These are phyloP conservation scores for Varroa destructor DNA, from an alignment of 1,140 invertebrate species.

Conservation along the genomic window DNA sequence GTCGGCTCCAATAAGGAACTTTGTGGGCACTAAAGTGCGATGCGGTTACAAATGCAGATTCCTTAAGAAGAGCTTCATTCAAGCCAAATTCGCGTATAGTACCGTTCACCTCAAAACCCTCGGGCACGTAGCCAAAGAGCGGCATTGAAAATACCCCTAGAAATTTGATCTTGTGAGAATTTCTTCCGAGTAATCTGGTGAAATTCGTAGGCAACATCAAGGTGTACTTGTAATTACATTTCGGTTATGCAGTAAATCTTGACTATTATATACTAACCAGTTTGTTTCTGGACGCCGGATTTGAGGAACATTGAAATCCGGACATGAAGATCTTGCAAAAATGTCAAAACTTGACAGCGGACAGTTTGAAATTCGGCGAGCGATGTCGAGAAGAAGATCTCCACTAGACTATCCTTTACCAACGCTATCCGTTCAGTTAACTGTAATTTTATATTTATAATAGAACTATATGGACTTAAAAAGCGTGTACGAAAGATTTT, in stretches of 20 bases:
- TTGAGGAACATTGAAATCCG: slow-evolving; percentile 21
- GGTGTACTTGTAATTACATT: too few species aligned
- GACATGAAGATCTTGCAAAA: slow-evolving; percentile 12
- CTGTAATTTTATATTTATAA: neutral
- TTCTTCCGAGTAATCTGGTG: too few species aligned
- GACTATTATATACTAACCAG: neutral
- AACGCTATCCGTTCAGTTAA: slow-evolving; percentile 1
- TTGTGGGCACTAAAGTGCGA: slow-evolving; percentile 26
- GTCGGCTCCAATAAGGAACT: slow-evolving; percentile 12
- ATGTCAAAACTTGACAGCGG: slow-evolving; percentile 5
- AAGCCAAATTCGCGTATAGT: slow-evolving; percentile 21
- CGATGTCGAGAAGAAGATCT: slow-evolving; percentile 20
- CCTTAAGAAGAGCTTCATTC: slow-evolving; percentile 15
- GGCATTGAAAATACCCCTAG: slow-evolving; percentile 24
- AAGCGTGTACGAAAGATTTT: too few species aligned
- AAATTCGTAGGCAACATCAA: too few species aligned
- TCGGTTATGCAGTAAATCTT: too few species aligned
- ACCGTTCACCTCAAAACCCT: slow-evolving; percentile 19
- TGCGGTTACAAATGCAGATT: slow-evolving; percentile 19
- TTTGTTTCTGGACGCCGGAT: slow-evolving; percentile 25
- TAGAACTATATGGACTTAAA: too few species aligned
- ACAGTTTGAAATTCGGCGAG: slow-evolving; percentile 17
- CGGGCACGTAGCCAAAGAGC: slow-evolving; percentile 23
- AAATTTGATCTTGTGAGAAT: neutral
- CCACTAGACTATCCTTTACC: slow-evolving; percentile 15